Conservation (phyloP, 2,113 vertebrate genomes). For the Phalacrocorax brasilianus region DNA sequence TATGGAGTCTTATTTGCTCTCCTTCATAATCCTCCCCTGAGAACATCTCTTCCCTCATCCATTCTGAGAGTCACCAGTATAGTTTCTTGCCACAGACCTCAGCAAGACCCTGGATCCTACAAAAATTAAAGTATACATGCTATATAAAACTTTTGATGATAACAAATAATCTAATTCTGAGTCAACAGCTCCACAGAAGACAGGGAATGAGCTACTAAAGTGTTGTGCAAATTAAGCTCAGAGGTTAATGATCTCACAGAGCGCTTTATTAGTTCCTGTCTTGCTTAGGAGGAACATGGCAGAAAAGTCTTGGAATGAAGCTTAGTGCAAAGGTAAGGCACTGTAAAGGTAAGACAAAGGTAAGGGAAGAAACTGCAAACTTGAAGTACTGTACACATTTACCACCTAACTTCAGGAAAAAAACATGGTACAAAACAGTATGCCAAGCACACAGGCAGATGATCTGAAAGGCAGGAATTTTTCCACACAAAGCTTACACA, state of each 20-base stretch:
- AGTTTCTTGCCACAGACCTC: not conserved
- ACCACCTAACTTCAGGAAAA: not conserved
- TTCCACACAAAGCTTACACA: not conserved
- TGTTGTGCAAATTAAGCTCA: not conserved
- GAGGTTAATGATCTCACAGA: not conserved
- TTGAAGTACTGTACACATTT: not conserved
- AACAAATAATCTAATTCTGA: not conserved
- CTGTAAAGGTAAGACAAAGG: not conserved
- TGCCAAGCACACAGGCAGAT: not conserved
- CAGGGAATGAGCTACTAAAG: not conserved
- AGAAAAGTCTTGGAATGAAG: not conserved
- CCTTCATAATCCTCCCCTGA: not conserved
- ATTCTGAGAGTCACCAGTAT: not conserved
- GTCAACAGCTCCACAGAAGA: not conserved
- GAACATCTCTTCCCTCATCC: not conserved
- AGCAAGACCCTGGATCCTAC: not conserved
- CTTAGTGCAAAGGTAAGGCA: not conserved
- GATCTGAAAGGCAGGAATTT: not conserved
- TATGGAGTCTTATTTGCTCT: not conserved
- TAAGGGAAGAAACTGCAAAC: not conserved
- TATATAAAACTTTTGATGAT: not conserved
- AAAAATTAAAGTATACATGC: not conserved
- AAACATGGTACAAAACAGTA: not conserved
- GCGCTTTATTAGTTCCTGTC: not conserved
- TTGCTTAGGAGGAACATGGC: not conserved